Evolutionary conservation across 2,888 invertebrate genomes (phyloP).

Genomic region (Pyralis farinalis): DNA sequence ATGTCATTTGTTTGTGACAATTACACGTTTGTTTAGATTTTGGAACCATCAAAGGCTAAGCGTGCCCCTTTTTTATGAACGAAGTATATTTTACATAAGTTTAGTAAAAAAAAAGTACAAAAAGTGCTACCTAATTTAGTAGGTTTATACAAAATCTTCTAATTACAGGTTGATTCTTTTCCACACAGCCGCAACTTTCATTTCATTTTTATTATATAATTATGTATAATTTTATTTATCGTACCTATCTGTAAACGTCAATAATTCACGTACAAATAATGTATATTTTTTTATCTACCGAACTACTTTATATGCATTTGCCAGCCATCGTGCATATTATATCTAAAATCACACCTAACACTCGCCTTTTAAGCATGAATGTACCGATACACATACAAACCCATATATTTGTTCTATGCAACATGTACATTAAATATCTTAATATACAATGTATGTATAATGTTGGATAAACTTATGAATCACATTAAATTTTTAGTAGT

Average conservation of each 20-base stretch:
- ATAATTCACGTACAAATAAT: constrained; percentile 31
- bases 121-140: constrained; percentile 30
- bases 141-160: constrained; percentile 34
- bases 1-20: too few relatives aligned
- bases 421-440: constrained; percentile 23
- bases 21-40: too few relatives aligned
- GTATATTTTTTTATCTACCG: constrained; percentile 35
- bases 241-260: constrained; percentile 25
- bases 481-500: constrained; percentile 52
- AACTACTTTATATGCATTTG: constrained; percentile 41
- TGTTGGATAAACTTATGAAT: constrained; percentile 55
- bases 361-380: constrained; percentile 31
- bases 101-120: constrained; percentile 6
- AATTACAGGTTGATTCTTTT: constrained; percentile 52
- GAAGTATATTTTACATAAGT: too few relatives aligned
- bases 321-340: constrained; percentile 48
- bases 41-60: too few relatives aligned
- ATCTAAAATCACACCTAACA: constrained; percentile 36
- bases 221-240: constrained; percentile 34
- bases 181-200: constrained; percentile 57
- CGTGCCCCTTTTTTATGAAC: too few relatives aligned
- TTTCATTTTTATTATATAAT: constrained; percentile 27
- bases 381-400: constrained; percentile 24
- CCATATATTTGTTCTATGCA: constrained; percentile 33
- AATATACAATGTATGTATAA: constrained; percentile 34